Evolutionary conservation across 2,888 invertebrate genomes (phyloP).

Genomic region (Micoletzkya japonica): DNA sequence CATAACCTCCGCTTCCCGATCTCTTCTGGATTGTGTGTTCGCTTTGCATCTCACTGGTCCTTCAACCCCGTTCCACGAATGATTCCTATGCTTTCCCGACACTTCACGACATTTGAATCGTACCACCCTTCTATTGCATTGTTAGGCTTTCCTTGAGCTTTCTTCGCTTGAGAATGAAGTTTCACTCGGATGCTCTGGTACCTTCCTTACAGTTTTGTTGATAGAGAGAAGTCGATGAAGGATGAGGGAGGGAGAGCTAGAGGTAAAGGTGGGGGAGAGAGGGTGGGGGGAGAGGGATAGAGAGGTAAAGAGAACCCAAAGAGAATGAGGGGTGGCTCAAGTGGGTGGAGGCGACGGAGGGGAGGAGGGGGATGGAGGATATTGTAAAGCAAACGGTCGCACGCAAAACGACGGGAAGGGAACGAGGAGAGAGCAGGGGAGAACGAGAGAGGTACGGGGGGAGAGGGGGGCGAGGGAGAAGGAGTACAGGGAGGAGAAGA

Average conservation of each 20-base stretch:
- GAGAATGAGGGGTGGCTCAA: neutral
- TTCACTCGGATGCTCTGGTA: too few species aligned
- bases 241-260: neutral
- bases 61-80: neutral
- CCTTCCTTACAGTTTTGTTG: too few species aligned
- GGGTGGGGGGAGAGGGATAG: neutral
- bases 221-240: neutral
- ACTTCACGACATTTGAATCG: neutral
- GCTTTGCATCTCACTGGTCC: neutral
- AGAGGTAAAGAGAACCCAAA: neutral
- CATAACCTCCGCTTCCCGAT: neutral
- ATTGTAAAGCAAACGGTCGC: too few species aligned
- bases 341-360: neutral
- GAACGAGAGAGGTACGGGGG: neutral
- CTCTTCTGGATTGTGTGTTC: conserved; percentile 6
- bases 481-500: neutral
- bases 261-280: conserved; percentile 12
- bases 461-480: conserved; percentile 7
- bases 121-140: neutral
- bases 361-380: too few species aligned
- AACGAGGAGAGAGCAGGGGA: neutral
- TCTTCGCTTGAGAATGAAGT: too few species aligned
- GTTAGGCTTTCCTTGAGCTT: neutral
- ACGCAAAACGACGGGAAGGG: too few species aligned
- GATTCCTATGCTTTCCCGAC: conserved; percentile 1